Base-by-base conservation (phyloP, 2,113 vertebrate species). In the Dendropsophus ebraccatus region DNA sequence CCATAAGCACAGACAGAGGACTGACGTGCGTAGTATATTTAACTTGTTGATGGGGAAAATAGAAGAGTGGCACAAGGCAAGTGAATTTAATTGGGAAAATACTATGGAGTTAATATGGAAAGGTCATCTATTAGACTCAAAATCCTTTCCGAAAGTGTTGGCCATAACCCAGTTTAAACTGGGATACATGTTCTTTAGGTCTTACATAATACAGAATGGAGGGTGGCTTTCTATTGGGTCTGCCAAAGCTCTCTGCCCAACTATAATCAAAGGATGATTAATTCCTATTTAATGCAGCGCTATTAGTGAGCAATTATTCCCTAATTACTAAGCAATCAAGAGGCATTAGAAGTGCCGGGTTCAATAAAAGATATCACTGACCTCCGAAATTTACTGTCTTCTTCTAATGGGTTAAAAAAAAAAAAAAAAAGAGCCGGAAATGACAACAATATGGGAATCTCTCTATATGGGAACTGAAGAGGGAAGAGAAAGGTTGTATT, bases 221-320 rank as follows among this genome's bases (percentile, higher is more conserved):
- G 49, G 47, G 49, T 32, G 16, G 19, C 28, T 54, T 77, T 54
- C 16, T 54, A 41, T 4, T 32, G 7, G 17, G 78, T 81, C 19
- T 58, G 23, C 14, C 4, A n/a, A 79, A 47, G 62, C 19, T 65
- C 56, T 11, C 32, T 28, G 4, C 32, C 52, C 14, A 47, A 65
- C 37, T 41, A 8, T 47, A 45, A 65, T 81, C 35, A 62, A 81
- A 81, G 37, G 37, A 65, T 65, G 47, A 81, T 81, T 81, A 81
- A 65, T 45, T 73, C 17, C n/a, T 49, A 23, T 70, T 17, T 88
- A 89, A 32, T 87, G 87, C 88, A 56, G 0, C 88, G 54, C 85
- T 90, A 87, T 88, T 87, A 87, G 74, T 0, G 12, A 88, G 77
- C 62, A 90, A 76, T 81, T 88, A 89, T 80, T 79, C 87, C 83